A percentile compares a stretch with the other conserved stretches of the same genome.
phyloP scores from a whole-genome alignment of 2,797 vertebrate species.

The Urosaurus nigricauda region DNA sequence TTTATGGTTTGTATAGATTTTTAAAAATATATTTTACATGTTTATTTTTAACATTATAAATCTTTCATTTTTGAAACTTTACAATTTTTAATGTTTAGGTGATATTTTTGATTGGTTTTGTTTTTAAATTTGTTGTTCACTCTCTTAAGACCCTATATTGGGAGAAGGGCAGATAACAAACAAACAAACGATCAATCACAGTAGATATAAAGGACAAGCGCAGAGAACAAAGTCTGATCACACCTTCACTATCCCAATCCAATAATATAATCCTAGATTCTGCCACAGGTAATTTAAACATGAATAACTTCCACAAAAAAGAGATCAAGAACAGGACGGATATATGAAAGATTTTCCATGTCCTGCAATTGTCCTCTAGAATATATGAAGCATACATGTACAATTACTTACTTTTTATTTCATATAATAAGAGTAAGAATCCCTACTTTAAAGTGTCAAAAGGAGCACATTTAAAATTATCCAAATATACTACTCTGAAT shows the following conservation, averaged over 20 bases:
- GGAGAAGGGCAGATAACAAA: too few species aligned
- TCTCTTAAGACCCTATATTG: too few species aligned
- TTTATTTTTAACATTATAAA: too few species aligned
- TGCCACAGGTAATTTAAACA: not conserved
- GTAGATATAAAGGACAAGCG: not conserved
- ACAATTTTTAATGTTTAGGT: too few species aligned
- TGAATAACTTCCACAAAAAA: not conserved
- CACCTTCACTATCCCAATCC: not conserved
- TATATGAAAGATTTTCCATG: not conserved
- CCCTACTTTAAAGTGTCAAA: not conserved
- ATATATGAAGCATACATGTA: not conserved
- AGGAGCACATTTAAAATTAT: not conserved
- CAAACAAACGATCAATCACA: not conserved
- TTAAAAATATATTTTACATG: too few species aligned
- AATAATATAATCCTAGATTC: not conserved
- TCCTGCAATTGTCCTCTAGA: not conserved
- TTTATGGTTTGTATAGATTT: too few species aligned
- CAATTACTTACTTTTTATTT: not conserved
- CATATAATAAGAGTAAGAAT: not conserved
- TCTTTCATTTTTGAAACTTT: too few species aligned
- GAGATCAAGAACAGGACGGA: not conserved
- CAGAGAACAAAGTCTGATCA: not conserved
- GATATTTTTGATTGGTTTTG: too few species aligned
- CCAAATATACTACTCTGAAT: not conserved
- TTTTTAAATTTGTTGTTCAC: too few species aligned